Evolutionary conservation across 2,113 vertebrate genomes (phyloP).

Genomic region (Phodopus roborovskii): DNA sequence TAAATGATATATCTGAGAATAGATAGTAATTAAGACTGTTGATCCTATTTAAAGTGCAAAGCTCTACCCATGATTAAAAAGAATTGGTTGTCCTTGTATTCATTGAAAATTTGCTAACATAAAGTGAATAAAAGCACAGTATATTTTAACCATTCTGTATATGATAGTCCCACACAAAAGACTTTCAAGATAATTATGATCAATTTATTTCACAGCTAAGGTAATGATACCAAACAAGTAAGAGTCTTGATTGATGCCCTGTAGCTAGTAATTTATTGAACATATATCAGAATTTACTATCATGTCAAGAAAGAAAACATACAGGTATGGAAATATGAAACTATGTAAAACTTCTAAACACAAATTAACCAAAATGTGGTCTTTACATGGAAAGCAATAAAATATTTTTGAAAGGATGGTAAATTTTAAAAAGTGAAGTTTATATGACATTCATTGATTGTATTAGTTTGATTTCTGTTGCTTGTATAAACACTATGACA

Average conservation of each 20-base stretch:
- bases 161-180: background rate
- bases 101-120: slow-evolving; percentile 1
- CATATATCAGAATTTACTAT: background rate
- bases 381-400: background rate
- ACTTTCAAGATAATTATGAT: slow-evolving; percentile 11
- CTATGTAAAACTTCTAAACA: background rate
- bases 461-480: background rate
- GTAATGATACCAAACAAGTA: slow-evolving; percentile 10
- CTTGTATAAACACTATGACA: background rate
- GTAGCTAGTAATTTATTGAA: background rate
- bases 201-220: background rate
- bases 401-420: background rate
- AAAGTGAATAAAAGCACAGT: background rate
- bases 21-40: slow-evolving; percentile 9
- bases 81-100: background rate
- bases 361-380: background rate
- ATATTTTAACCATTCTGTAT: background rate
- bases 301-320: background rate
- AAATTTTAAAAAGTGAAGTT: background rate
- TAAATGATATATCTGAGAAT: background rate
- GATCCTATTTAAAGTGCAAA: slow-evolving; percentile 6
- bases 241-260: background rate
- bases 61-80: background rate
- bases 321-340: background rate
- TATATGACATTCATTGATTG: background rate